Conservation (phyloP, 2,797 vertebrate genomes). For the Betta splendens region DNA sequence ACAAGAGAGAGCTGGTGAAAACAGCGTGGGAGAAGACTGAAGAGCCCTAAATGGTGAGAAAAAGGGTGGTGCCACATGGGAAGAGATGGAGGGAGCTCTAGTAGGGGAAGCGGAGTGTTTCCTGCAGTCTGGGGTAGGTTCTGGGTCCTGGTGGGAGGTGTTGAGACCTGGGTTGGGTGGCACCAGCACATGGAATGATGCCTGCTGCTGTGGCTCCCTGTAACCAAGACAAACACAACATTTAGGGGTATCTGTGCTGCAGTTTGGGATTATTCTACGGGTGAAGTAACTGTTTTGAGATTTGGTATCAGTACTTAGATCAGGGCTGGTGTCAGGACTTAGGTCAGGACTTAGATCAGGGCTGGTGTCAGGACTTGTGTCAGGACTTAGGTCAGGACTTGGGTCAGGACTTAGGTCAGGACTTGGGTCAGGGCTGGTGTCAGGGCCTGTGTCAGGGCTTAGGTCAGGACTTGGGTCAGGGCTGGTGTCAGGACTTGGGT, state of each 20-base stretch:
- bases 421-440: too few species aligned
- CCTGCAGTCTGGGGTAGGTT: constrained; percentile 15
- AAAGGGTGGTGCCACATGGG: constrained; percentile 29
- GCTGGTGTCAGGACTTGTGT: too few species aligned
- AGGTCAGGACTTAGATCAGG: neutral
- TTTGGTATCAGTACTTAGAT: too few species aligned
- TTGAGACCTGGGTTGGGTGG: neutral
- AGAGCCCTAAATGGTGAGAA: constrained; percentile 38
- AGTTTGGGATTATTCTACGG: neutral
- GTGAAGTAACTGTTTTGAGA: too few species aligned
- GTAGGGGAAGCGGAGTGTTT: constrained; percentile 49
- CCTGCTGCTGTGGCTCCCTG: constrained; percentile 45
- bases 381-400: too few species aligned
- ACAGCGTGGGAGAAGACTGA: constrained; percentile 35
- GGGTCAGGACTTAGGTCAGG: too few species aligned
- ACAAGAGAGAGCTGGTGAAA: constrained; percentile 30
- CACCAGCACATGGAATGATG: constrained; percentile 18
- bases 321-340: neutral
- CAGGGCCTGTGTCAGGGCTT: too few species aligned
- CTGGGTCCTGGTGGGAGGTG: constrained; percentile 6
- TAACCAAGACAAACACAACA: constrained; percentile 19
- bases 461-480: too few species aligned
- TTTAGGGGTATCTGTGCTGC: too few species aligned
- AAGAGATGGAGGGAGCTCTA: constrained; percentile 6
- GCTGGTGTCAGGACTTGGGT: too few species aligned